Base-by-base conservation (phyloP, 2,888 invertebrate genomes). In the Argyresthia goedartella region DNA sequence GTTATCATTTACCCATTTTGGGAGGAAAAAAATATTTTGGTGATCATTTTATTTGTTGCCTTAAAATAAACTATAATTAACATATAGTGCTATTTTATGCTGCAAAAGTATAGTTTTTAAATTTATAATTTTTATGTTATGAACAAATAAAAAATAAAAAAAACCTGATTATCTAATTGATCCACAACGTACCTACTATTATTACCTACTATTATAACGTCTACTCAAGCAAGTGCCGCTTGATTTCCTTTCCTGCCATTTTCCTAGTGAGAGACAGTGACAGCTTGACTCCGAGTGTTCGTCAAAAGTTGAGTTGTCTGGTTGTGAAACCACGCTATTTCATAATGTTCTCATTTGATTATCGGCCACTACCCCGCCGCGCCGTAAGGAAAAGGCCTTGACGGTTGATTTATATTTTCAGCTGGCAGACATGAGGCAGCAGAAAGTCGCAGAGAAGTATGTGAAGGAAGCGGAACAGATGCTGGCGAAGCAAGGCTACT, bases 401-500 rank as follows among this genome's bases (percentile, higher is more conserved):
- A 14, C 4, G 43, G n/a, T n/a, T 8, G 1, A 14, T n/a, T 3
- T 14, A 43, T 14, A 4, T 43, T 48, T 78, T 16, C 89, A 93
- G 79, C 88, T 92, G 54, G 67, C 82, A 0, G 85, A 87, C 48
- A 88, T 93, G 87, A 82, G 87, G 62, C 66, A 74, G 1, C 88
- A 88, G 58, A 88, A 87, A 50, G 81, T 90, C 0, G 67, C 89
- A 0, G 89, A 89, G 63, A 81, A 86, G 50, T 90, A 90, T 53
- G 88, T 90, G 1, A 88, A 88, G 53, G 89, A 87, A 57, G 87
- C 87, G 1, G 85, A 87, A 55, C 87, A 87, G 56, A 81, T 81
- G 0, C 73, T 87, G 14, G 70, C 70, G 9, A 86, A 85, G 52
- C 74, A 81, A 14, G 81, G 81, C 15, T 85, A 81, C 56, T 60